Evolutionary conservation across 2,797 vertebrate species (phyloP), one percentile per base, ranked within the genome.

Genomic region (Xiphophorus birchmanni): DNA sequence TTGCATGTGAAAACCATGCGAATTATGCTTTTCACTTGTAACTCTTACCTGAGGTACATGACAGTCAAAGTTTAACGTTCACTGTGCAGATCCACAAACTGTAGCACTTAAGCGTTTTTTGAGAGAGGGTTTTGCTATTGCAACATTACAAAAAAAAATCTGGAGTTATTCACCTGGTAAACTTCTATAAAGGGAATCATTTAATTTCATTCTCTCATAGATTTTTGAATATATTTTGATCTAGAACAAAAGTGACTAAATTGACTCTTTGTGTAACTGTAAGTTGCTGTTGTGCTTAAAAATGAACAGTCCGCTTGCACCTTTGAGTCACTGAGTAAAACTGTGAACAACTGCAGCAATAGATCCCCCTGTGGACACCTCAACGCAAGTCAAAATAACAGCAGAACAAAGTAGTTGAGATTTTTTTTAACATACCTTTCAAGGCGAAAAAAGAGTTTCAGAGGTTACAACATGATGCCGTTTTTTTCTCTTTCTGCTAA

Each of bases 401-500:
- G 48, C 6, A 50, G 52, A 52, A 74, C 32, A 65, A 18, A 76
- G 60, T 45, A 80, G 54, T 48, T 60, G 69, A 42, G 60, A 47
- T 47, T 52, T 73, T 82, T 76, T 80, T 44, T 78, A 79, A 15
- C 32, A 79, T 5, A 52, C 60, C 71, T 78, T 84, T 45, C 2
- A 29, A 9, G 77, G 81, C 74, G 78, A 84, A 74, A n/a, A 76
- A 67, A 81, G 77, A 63, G 80, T 82, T 81, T 83, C 75, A 83
- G 78, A 72, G 82, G 76, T 72, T 35, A 86, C 88, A 82, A 80
- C 86, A 85, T 84, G 81, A 87, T 79, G 21, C 15, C 7, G 29
- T 37, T 79, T 82, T 85, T 90, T n/a, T 56, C 52, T 56, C 72
- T 69, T 84, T 81, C 85, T 80, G 84, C 90, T 90, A 82, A 71